Evolutionary conservation across 2,888 invertebrate species (phyloP), one percentile per base, ranked within the genome.

Genomic region (Caenorhabditis macrosperma): DNA sequence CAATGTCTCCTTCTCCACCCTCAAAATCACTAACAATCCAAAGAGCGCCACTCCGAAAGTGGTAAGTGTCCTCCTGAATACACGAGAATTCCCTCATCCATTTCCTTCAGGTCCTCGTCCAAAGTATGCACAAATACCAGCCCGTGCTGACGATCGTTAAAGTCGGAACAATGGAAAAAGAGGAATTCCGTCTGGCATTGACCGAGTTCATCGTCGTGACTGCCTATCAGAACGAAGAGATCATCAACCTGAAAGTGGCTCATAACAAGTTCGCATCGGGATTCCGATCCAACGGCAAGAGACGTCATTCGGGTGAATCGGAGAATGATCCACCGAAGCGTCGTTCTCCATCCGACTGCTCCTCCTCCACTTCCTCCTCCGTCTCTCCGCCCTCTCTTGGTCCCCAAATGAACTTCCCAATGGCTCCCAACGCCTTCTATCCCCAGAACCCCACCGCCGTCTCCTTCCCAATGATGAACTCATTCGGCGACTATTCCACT

Each of bases 221-320:
- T 3, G 59, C 59, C 17, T 75, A 75, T 52, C 50, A 71, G 57
- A 54, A 17, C n/a, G 46, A 54, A 3, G 30, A 61, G 5, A 48
- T 78, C 22, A 78, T 59, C 22, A 12, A 38, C 7, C 26, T 72
- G 35, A 78, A 78, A 54, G 64, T 69, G 22, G 7, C 26, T 35
- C 64, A 78, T 48, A 78, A 78, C 54, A 78, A 78, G 17, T 78
- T 66, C 24, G 78, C 78, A 1, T 60, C 71, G 2, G 78, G 78
- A 17, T 78, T 78, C 33, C 60, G 78, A 0, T 38, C 50, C 10
- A 68, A 33, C 24, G 60, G 60, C 2, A 52, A 52, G 24, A 33
- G 35, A 30, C n/a, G 30, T 2, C 12, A 20, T 22, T 68, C 69
- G 0, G 28, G n/a, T 1, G 52, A 52, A 3, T 35, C 59, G 12